phyloP scores from a whole-genome alignment of 2,797 vertebrate species.

The Eptatretus atami region DNA sequence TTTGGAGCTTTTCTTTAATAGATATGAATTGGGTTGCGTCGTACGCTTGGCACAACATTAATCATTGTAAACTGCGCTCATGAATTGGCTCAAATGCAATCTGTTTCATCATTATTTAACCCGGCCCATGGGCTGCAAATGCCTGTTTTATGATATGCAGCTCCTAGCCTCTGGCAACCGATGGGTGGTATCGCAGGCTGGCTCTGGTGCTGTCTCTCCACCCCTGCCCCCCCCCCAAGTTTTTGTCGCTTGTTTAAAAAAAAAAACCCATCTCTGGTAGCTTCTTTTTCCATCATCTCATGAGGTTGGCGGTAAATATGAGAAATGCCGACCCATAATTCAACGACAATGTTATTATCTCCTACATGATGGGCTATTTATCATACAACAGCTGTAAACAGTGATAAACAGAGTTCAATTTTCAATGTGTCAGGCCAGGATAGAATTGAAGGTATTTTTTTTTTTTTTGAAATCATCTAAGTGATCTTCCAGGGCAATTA shows the following conservation, averaged over 20 bases:
- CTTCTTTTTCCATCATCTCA: too few species aligned
- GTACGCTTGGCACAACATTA: slow-evolving; percentile 1
- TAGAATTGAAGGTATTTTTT: neutral
- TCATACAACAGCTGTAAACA: slow-evolving; percentile 4
- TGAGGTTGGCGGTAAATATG: neutral
- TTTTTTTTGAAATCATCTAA: slow-evolving; percentile 3
- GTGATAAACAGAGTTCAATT: slow-evolving; percentile 5
- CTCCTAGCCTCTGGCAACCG: too few species aligned
- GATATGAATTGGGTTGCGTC: slow-evolving; percentile 3
- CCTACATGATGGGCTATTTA: slow-evolving; percentile 1
- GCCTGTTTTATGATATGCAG: too few species aligned
- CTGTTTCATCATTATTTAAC: slow-evolving; percentile 4
- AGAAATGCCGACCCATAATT: slow-evolving; percentile 4
- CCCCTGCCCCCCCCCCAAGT: too few species aligned
- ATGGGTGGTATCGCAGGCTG: too few species aligned
- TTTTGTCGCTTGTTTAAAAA: too few species aligned
- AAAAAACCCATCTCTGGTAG: too few species aligned
- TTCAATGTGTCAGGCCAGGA: slow-evolving; percentile 3
- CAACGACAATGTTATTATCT: slow-evolving; percentile 5
- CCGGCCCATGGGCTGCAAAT: too few species aligned
- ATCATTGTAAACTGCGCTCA: slow-evolving; percentile 4
- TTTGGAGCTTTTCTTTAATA: slow-evolving; percentile 5
- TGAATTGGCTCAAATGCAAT: neutral
- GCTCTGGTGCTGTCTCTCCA: too few species aligned
- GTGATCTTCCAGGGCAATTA: slow-evolving; percentile 1